These are phyloP conservation scores for Eupithecia vulgata DNA, from an alignment of 2,888 invertebrate genomes.

Conservation along the genomic window DNA sequence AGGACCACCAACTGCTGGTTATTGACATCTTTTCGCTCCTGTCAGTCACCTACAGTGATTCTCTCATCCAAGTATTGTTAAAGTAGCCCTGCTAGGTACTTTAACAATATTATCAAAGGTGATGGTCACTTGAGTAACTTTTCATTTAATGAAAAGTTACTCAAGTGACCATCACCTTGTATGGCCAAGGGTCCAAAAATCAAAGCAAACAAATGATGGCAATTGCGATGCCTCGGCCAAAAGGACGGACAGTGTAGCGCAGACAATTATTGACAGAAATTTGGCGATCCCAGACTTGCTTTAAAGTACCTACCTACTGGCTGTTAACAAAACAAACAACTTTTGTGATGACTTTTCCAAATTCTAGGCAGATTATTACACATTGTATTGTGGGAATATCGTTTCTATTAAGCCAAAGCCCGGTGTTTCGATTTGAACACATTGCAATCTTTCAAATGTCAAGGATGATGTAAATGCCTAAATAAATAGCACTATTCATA, in stretches of 20 bases:
- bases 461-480: background rate
- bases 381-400: background rate
- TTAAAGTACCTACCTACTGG: background rate
- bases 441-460: background rate
- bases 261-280: background rate
- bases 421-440: background rate
- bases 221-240: background rate
- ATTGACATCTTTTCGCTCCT: background rate
- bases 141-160: no score
- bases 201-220: background rate
- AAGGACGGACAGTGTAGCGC: background rate
- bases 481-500: background rate
- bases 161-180: background rate
- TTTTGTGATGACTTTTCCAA: background rate
- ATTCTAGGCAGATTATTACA: background rate
- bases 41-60: background rate
- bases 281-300: background rate
- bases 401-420: no score
- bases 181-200: no score
- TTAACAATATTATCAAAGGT: background rate
- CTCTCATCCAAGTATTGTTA: background rate
- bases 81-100: background rate
- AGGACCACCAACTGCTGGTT: background rate
- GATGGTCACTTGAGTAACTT: no score
- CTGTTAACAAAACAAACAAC: background rate